phyloP scores from a whole-genome alignment of 2,888 invertebrate species.

The Heliconius aoede region DNA sequence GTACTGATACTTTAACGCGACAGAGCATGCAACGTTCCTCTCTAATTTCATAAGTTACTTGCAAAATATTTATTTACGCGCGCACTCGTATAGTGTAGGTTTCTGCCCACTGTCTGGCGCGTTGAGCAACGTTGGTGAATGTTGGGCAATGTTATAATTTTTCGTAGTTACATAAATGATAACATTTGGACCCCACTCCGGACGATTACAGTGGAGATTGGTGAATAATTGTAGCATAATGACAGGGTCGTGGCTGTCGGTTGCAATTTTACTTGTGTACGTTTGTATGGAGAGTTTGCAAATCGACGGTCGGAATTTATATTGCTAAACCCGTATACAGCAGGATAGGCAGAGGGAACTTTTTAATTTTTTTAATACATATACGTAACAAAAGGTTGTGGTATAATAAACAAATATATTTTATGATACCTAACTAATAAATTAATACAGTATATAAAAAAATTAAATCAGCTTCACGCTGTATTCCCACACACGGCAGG shows the following conservation, averaged over 20 bases:
- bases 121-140: constrained; percentile 50
- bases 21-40: constrained; percentile 27
- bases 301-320: neutral
- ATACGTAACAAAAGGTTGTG: too few species aligned
- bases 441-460: too few species aligned
- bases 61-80: constrained; percentile 51
- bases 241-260: constrained; percentile 20
- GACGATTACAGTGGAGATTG: constrained; percentile 27
- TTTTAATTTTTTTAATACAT: too few species aligned
- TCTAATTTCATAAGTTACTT: constrained; percentile 49
- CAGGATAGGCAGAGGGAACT: neutral
- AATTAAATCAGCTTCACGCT: too few species aligned
- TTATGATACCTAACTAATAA: too few species aligned
- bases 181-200: constrained; percentile 43
- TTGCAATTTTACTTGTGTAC: neutral
- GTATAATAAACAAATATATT: too few species aligned
- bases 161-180: constrained; percentile 50
- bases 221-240: constrained; percentile 37
- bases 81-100: constrained; percentile 44
- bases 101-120: constrained; percentile 45
- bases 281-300: neutral
- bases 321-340: neutral
- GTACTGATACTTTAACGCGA: neutral
- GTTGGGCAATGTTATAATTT: constrained; percentile 60
- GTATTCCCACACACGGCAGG: too few species aligned